Evolutionary conservation across 2,113 vertebrate species (phyloP), one percentile per base, ranked within the genome.

Genomic region (Baryphthengus martii): DNA sequence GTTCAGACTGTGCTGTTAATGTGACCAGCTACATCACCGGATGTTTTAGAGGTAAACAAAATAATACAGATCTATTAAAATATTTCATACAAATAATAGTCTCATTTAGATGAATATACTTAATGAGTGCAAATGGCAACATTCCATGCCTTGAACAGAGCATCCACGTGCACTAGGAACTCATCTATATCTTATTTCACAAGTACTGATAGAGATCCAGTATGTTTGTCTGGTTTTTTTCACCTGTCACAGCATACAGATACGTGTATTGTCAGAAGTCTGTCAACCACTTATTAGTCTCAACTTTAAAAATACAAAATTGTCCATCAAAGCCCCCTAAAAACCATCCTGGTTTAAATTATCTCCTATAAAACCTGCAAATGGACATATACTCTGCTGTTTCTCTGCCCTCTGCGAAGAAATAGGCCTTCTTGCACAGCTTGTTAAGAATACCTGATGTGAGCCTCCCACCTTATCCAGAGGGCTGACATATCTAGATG

Each of bases 31-130:
- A 82, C 65, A 42, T 73, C 20, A 37, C 13, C 67, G 18, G 49
- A 28, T 76, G 73, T 62, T 90, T 91, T 16, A 68, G 31, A 85
- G 25, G 11, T 29, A 73, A 49, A 76, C 53, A 85, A 88, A 83
- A 65, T 31, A 81, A n/a, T 8, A 49, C 17, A 52, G 19, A 25
- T 62, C 61, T 88, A 23, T 85, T 70, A 62, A 33, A 13, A 10
- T 56, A 62, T 58, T 79, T 66, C 26, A 35, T 70, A 39, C 42
- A 88, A 90, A 29, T 31, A 63, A 7, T 11, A 65, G 8, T 35
- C 39, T 75, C 6, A 55, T 68, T 74, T 85, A 37, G 26, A 61
- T 40, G 18, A 50, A 59, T 66, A 59, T 26, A 45, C 55, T 67
- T 73, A 33, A 25, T 18, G 26, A 82, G 16, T 35, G 5, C 39